Base-by-base conservation (phyloP, 30 jellyfish, hydroid and myxozoan genomes). In the Phacellophora camtschatica region DNA sequence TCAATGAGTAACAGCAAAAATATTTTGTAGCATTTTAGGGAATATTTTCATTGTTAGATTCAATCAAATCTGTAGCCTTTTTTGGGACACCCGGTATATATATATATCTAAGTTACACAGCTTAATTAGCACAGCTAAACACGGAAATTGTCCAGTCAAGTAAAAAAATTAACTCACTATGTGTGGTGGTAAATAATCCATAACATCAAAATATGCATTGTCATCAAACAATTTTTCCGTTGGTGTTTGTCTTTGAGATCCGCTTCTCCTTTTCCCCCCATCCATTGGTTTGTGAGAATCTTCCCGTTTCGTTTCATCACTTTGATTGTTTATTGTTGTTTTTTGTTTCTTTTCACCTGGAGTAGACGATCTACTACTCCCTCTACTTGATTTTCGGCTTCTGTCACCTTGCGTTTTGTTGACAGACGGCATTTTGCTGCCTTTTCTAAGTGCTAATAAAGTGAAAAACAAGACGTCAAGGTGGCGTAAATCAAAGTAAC, bases 171-270 rank as follows among this genome's bases (percentile, higher is more conserved):
- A 10, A 86, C 97, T 69, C 57, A 94, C 99, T 72, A 87, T 50
- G 41, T 87, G 95, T 25, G 99, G 89, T 3, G 99, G 99, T 37
- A 76, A 71, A n/a, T 80, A 88, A 41, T 94, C 96, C 81, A 87
- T 84, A 16, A 81, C 89, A 69, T 88, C 89, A 57, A 94, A 63
- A 34, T 81, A 88, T 4, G 87, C 97, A 84, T 87, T 88, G 19
- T 89, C 83, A 27, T 94, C 99, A 77, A 83, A 87, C 24, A 41
- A 19, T 13, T 88, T 79, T n/a, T 54, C 96, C 8, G 89, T 45
- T 15, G 96, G 96, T 27, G 95, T 57, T 5, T 24, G 25, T 43
- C 54, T 13, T 29, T 34, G 37, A 16, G 51, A 49, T 2, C 39
- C 71, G 12, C 41, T 62, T 4, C 49, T 30, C 24, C 55, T 74